Evolutionary conservation across 2,113 vertebrate species (phyloP), one percentile per base, ranked within the genome.

Genomic region (Mirza zaza): DNA sequence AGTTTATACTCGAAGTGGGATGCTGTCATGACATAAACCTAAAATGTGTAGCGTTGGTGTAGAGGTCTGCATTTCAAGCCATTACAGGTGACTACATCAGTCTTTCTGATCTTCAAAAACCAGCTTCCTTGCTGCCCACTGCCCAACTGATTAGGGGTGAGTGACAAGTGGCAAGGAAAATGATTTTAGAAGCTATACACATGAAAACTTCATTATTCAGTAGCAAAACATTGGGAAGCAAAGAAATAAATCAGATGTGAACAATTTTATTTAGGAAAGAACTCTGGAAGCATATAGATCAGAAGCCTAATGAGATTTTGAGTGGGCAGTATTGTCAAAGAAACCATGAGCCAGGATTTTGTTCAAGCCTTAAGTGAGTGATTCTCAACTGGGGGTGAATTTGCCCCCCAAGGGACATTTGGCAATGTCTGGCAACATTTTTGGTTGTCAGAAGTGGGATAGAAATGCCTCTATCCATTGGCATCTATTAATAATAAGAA

Each of bases 141-240:
- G 3, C 61, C 6, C 67, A 45, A 3, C 25, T 65, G 67, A 52
- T 27, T 25, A 48, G 32, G 20, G n/a, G n/a, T 29, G 32, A 94
- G n/a, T 86, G 88, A 27, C 63, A 57, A 36, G 27, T n/a, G 67
- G 48, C 48, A 34, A 73, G 45, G 63, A 89, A 85, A 63, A 77
- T 21, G 18, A 32, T 65, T 39, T 81, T 73, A 23, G 67, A 84
- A 59, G 13, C 50, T 32, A 7, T 23, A 14, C 76, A 61, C 32
- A 82, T 63, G 8, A 67, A 80, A 57, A 65, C 11, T 27, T 52
- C 65, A 14, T 90, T 80, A 27, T 20, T 0, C 21, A 67, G 80
- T 12, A 84, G 55, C 29, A 36, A 75, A 86, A 81, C 29, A 45
- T 8, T 27, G 39, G n/a, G 48, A 95, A 17, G 84, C 42, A 92